phyloP scores from a whole-genome alignment of 1,140 invertebrate genomes.

The Liolophura sinensis region DNA sequence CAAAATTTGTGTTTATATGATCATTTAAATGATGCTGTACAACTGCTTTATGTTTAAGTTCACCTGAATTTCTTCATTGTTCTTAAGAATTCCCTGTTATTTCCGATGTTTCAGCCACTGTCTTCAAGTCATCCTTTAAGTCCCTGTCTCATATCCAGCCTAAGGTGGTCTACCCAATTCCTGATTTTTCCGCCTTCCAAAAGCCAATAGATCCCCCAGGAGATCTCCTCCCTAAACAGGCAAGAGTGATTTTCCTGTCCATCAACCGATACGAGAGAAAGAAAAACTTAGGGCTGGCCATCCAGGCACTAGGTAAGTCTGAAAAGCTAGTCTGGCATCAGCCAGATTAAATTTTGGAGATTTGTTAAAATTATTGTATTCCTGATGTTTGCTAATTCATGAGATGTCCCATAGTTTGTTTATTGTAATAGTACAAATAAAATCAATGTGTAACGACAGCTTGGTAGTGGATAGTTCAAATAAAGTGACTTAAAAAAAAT shows the following conservation, averaged over 20 bases:
- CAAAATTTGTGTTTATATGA: no score
- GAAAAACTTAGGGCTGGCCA: constrained; percentile 87
- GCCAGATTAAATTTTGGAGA: not conserved
- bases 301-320: constrained; percentile 74
- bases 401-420: no score
- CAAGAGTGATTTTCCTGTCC: constrained; percentile 73
- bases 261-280: constrained; percentile 98
- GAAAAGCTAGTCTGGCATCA: no score
- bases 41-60: no score
- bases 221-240: constrained; percentile 51
- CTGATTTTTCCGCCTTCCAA: constrained; percentile 81
- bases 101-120: constrained; percentile 62
- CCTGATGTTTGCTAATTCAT: no score
- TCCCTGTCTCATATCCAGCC: constrained; percentile 64
- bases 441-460: no score
- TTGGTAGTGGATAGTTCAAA: no score
- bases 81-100: not conserved
- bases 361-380: not conserved
- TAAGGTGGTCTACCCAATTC: constrained; percentile 91
- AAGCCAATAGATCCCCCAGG: constrained; percentile 61
- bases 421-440: not conserved
- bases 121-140: constrained; percentile 85
- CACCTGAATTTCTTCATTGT: no score
- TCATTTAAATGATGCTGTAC: no score
- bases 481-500: no score